Evolutionary conservation across 2,113 vertebrate genomes (phyloP).

Genomic region (Agapornis roseicollis): DNA sequence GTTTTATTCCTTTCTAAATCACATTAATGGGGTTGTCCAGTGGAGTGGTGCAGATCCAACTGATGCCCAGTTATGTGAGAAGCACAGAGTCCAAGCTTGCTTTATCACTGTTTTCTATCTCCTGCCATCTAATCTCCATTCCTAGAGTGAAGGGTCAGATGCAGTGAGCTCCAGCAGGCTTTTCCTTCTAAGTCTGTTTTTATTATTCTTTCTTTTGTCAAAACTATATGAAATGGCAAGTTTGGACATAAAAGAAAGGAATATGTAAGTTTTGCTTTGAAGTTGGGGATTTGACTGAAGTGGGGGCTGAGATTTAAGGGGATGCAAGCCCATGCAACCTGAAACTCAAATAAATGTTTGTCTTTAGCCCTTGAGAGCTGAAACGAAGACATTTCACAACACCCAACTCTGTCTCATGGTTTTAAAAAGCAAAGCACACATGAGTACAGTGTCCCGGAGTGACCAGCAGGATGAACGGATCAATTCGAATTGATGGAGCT

Average conservation of each 20-base stretch:
- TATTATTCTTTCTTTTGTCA: constrained; percentile 46
- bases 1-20: not conserved
- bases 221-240: constrained; percentile 32
- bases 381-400: not conserved
- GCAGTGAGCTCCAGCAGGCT: constrained; percentile 4
- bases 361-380: constrained; percentile 22
- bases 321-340: not conserved
- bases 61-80: not conserved
- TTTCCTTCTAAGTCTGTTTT: constrained; percentile 34
- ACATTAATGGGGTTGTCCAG: not conserved
- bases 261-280: constrained; percentile 40
- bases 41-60: not conserved
- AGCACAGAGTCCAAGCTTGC: not conserved
- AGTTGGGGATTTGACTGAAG: constrained; percentile 8
- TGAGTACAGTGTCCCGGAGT: not conserved
- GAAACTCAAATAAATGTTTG: constrained; percentile 47
- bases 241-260: constrained; percentile 44
- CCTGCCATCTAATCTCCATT: not conserved
- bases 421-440: not conserved
- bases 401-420: not conserved
- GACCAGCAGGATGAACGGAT: not conserved
- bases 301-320: constrained; percentile 22
- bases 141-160: not conserved
- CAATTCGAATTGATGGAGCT: constrained; percentile 3
- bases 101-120: not conserved